phyloP scores from a whole-genome alignment of 1,140 invertebrate genomes.

The Drosophila burlai region DNA sequence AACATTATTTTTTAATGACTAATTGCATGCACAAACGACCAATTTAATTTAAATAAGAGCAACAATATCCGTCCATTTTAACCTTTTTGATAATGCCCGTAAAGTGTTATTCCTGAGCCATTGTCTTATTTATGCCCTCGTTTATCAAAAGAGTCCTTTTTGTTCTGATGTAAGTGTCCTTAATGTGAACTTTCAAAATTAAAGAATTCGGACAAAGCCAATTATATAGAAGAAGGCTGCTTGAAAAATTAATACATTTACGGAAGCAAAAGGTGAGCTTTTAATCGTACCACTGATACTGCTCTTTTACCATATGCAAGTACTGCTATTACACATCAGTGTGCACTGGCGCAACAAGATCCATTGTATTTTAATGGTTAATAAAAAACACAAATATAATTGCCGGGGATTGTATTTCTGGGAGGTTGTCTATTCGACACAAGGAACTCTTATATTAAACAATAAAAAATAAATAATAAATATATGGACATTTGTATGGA shows the following conservation, averaged over 20 bases:
- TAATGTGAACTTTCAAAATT: background rate
- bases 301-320: background rate
- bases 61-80: background rate
- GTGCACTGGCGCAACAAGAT: background rate
- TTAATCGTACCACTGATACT: background rate
- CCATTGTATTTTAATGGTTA: constrained; percentile 20
- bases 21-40: constrained; percentile 6
- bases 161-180: background rate
- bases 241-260: constrained; percentile 2
- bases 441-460: background rate
- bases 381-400: background rate
- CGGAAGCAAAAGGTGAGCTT: background rate
- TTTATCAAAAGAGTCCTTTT: background rate
- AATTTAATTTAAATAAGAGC: background rate
- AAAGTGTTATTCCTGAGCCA: background rate
- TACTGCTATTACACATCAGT: constrained; percentile 3
- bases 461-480: background rate
- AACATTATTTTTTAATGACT: background rate
- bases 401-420: background rate
- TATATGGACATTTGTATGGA: background rate
- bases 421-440: background rate
- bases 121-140: background rate
- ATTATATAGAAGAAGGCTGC: background rate
- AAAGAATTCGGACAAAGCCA: background rate
- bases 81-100: background rate